Evolutionary conservation across 2,888 invertebrate genomes (phyloP), one percentile per base, ranked within the genome.

Genomic region (Drosophila limbata): DNA sequence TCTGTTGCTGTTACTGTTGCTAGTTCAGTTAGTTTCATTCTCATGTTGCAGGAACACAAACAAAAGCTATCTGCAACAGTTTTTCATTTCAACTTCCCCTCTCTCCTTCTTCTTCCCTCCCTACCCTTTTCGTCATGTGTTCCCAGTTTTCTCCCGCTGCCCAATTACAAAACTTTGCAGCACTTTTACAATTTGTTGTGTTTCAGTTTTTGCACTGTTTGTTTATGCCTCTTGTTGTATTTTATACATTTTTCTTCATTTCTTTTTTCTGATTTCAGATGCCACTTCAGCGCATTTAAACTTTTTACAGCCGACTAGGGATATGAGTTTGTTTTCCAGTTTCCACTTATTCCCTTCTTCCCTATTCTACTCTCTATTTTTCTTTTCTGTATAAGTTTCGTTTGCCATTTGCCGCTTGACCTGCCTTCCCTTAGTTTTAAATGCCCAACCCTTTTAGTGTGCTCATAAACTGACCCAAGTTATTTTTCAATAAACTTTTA

Each of bases 261-360:
- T 35, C 17, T 37, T 50, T 5, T 15, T 35, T 48, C 17, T 35
- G 21, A 55, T 45, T 63, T 25, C 52, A 33, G 33, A 45, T 68
- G 67, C 67, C 60, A 66, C 60, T 71, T 69, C 65, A 71, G 65
- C 60, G 45, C 61, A 69, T 69, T 71, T 78, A 51, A 79, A 79
- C 71, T 78, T 78, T 79, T 65, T 79, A 71, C 71, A 71, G 76
- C 71, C 77, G 69, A 75, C 79, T 75, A 47, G 74, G 69, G 64
- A 62, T 78, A 61, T 73, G 55, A 65, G 57, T 47, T 44, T 61
- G 64, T 35, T 59, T 53, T 51, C 39, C 47, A 33, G 17, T 19
- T 40, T 15, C 13, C 21, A 37, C 3, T 15, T 11, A 15, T 25
- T 50, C 4, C 25, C 31, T 8, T 19, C 37, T 13, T 25, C 25